These are phyloP conservation scores for Leptopilina boulardi DNA, from an alignment of 1,140 invertebrate species.

Conservation along the genomic window DNA sequence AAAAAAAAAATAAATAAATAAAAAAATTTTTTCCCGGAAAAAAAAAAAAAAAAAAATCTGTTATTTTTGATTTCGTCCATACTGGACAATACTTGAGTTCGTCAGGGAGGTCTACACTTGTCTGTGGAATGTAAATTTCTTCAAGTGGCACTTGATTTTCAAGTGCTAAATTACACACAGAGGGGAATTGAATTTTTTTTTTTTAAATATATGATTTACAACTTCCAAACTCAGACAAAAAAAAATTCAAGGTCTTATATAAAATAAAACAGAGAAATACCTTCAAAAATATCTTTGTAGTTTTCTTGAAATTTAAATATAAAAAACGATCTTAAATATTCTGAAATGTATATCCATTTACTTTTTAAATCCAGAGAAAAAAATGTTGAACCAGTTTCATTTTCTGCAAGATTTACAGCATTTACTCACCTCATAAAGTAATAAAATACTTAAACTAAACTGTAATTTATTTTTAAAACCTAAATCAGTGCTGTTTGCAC, in stretches of 20 bases:
- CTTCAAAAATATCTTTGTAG: no score
- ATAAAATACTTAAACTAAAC: background rate
- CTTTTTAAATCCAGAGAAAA: no score
- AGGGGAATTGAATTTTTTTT: background rate
- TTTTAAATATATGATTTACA: background rate
- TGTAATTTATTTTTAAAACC: background rate
- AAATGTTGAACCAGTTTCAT: no score
- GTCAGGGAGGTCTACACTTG: background rate
- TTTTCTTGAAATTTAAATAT: no score
- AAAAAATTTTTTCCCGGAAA: no score
- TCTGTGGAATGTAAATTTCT: constrained; percentile 9
- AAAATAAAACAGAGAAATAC: background rate
- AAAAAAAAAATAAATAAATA: no score
- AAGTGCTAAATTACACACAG: background rate
- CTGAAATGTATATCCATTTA: no score
- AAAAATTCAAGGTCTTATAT: background rate
- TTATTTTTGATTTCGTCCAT: no score
- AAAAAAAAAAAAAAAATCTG: background rate
- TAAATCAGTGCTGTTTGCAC: background rate
- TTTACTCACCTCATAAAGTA: background rate
- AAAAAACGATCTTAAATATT: no score
- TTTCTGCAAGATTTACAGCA: no score
- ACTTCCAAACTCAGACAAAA: background rate
- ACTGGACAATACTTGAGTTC: no score
- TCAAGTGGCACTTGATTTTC: constrained; percentile 9